phyloP scores from a whole-genome alignment of 1,140 invertebrate species.

The Formica selysi region DNA sequence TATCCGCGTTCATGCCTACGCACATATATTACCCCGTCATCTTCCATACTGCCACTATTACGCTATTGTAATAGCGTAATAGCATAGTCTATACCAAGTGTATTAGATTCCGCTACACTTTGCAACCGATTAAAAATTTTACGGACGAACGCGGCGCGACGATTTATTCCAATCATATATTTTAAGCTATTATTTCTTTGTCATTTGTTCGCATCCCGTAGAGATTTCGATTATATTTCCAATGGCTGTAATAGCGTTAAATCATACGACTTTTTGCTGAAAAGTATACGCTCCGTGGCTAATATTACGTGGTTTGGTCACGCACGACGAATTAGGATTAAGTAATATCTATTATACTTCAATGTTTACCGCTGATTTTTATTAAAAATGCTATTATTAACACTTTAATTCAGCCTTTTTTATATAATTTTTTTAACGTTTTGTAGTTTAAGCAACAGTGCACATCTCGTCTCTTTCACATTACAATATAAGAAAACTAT shows the following conservation, averaged over 20 bases:
- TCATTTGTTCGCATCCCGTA: background rate
- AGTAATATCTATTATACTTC: slow-evolving; percentile 37
- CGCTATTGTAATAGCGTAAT: slow-evolving; percentile 52
- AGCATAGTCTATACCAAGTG: background rate
- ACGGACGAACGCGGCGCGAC: slow-evolving; percentile 22
- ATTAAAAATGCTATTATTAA: background rate
- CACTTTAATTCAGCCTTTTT: background rate
- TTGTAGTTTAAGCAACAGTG: background rate
- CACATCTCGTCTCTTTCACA: background rate
- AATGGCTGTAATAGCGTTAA: slow-evolving; percentile 45
- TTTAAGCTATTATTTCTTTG: slow-evolving; percentile 39
- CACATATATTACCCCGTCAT: slow-evolving; percentile 30
- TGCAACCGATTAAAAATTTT: slow-evolving; percentile 63
- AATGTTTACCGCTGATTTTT: slow-evolving; percentile 2
- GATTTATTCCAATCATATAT: slow-evolving; percentile 40
- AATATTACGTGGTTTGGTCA: slow-evolving; percentile 4
- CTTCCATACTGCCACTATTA: slow-evolving; percentile 41
- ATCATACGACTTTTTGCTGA: slow-evolving; percentile 38
- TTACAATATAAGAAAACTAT: background rate
- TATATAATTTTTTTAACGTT: background rate
- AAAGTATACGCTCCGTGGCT: slow-evolving; percentile 2
- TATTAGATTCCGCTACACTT: slow-evolving; percentile 44
- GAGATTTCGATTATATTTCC: slow-evolving; percentile 36
- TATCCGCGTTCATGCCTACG: slow-evolving; percentile 56
- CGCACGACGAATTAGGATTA: slow-evolving; percentile 23